These are phyloP conservation scores for Catharus ustulatus DNA, from an alignment of 2,797 vertebrate species.

Conservation along the genomic window DNA sequence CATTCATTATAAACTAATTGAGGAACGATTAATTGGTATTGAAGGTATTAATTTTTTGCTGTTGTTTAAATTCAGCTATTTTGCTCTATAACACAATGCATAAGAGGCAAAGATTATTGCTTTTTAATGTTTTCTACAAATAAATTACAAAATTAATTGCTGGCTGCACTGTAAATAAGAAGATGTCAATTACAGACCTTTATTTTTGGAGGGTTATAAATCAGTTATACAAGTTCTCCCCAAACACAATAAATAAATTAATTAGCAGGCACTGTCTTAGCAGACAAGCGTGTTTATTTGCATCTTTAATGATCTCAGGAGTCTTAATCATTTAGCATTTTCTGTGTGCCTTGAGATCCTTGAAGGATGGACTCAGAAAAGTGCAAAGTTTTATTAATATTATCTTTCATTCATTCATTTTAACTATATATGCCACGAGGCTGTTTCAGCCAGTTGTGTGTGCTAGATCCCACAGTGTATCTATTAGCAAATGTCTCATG, in stretches of 20 bases:
- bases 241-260: conserved; percentile 46
- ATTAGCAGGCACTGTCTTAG: conserved; percentile 31
- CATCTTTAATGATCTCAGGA: conserved; percentile 44
- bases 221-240: conserved; percentile 27
- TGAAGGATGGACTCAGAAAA: not conserved
- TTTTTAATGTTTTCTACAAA: conserved; percentile 44
- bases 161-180: conserved; percentile 32
- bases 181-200: conserved; percentile 16
- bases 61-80: conserved; percentile 7
- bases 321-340: conserved; percentile 25
- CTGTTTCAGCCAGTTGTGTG: not conserved
- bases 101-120: not conserved
- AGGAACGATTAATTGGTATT: not conserved
- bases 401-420: not conserved
- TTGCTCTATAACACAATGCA: not conserved
- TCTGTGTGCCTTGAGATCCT: conserved; percentile 20
- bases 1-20: not conserved
- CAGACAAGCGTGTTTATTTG: conserved; percentile 44
- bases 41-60: not conserved
- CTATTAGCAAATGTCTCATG: not conserved
- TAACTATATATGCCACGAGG: not conserved
- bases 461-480: not conserved
- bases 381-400: conserved; percentile 1
- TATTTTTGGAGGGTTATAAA: conserved; percentile 19
- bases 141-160: conserved; percentile 42